Percentiles rank a stretch among this genome's conserved stretches.
phyloP scores from a whole-genome alignment of 1,140 invertebrate species.

The Ridgeia piscesae region DNA sequence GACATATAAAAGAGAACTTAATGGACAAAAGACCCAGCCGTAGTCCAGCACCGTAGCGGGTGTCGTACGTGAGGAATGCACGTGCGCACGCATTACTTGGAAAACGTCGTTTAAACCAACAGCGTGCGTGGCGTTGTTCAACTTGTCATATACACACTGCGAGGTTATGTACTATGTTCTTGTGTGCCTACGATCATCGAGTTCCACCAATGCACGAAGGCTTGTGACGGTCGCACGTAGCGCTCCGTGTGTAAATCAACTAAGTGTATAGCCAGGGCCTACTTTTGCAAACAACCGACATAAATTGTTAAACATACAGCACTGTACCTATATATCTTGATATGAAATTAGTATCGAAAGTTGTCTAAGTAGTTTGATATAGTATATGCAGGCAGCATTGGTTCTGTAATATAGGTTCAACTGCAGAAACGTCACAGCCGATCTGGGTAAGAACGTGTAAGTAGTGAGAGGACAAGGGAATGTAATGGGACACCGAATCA shows the following conservation, averaged over 20 bases:
- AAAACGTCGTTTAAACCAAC: background rate
- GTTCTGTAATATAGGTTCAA: too few species aligned
- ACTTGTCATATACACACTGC: background rate
- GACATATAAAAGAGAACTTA: background rate
- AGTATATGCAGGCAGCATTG: too few species aligned
- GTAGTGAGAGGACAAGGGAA: too few species aligned
- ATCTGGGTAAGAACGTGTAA: too few species aligned
- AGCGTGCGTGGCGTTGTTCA: background rate
- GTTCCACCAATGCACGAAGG: background rate
- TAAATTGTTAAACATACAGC: background rate
- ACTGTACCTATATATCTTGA: too few species aligned
- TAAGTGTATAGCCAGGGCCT: background rate
- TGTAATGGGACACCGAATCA: too few species aligned
- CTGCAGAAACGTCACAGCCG: too few species aligned
- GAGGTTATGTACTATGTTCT: background rate
- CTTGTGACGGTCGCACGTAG: background rate
- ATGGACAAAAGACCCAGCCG: background rate
- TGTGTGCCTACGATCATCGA: background rate
- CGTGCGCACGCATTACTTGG: background rate
- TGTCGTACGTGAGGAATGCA: background rate
- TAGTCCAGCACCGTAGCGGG: background rate
- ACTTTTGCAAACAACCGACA: background rate
- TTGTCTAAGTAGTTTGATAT: too few species aligned
- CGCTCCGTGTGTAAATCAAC: background rate
- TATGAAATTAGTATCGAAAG: too few species aligned